Evolutionary conservation across 2,888 invertebrate genomes (phyloP).

Genomic region (Arctia plantaginis): DNA sequence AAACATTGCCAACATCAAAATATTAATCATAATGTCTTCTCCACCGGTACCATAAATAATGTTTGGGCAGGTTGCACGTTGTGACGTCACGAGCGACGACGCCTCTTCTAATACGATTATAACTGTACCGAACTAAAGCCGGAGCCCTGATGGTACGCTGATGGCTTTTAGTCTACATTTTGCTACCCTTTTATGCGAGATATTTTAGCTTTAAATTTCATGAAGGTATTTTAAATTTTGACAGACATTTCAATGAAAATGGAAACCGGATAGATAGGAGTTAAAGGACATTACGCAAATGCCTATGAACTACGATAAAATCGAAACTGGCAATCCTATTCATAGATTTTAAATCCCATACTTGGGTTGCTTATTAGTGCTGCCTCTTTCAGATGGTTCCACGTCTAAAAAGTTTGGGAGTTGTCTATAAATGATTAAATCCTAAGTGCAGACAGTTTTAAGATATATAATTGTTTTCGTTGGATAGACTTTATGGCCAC

Average conservation of each 20-base stretch:
- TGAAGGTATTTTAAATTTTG: constrained; percentile 1
- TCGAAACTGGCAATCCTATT: too few relatives aligned
- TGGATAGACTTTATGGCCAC: neutral
- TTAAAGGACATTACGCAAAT: neutral
- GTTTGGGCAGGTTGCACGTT: constrained; percentile 33
- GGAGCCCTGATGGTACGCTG: constrained; percentile 45
- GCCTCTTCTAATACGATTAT: constrained; percentile 76
- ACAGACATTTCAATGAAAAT: constrained; percentile 2
- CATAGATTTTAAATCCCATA: too few relatives aligned
- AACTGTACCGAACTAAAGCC: constrained; percentile 62
- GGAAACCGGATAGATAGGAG: neutral
- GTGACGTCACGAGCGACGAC: constrained; percentile 53
- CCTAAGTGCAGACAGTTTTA: neutral
- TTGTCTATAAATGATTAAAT: neutral
- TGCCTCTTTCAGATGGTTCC: neutral
- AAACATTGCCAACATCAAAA: constrained; percentile 14
- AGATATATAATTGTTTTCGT: neutral
- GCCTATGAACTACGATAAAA: too few relatives aligned
- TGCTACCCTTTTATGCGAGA: constrained; percentile 42
- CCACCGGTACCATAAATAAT: constrained; percentile 28
- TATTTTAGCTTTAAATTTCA: constrained; percentile 47
- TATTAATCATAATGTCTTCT: constrained; percentile 25
- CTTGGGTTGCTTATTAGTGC: neutral
- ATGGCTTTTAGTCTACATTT: constrained; percentile 57
- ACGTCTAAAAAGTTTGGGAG: neutral